Conservation (phyloP, 2,113 vertebrate genomes). For the Sprattus sprattus region DNA sequence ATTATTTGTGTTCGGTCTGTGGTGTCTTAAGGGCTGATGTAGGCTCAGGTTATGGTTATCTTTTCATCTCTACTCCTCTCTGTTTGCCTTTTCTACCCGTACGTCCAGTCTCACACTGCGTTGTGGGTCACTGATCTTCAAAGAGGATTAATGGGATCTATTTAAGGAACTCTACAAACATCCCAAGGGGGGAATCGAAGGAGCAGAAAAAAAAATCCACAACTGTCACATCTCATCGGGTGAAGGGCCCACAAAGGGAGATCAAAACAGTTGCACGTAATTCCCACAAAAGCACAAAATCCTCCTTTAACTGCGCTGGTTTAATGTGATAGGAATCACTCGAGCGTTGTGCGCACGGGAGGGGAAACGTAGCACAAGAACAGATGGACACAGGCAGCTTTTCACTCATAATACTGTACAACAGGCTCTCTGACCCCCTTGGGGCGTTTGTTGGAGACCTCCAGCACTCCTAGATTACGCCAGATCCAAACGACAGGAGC, state of each 20-base stretch:
- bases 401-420: not conserved
- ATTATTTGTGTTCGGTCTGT: not conserved
- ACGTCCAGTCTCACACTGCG: not conserved
- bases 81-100: not conserved
- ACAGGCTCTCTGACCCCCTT: not conserved
- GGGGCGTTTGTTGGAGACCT: not conserved
- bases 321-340: not conserved
- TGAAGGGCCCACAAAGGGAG: not conserved
- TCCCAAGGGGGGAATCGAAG: not conserved
- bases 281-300: conserved; percentile 5
- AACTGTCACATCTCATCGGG: not conserved
- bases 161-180: conserved; percentile 17
- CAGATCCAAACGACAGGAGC: not conserved
- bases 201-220: not conserved
- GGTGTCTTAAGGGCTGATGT: not conserved
- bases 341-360: not conserved
- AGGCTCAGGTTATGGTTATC: not conserved
- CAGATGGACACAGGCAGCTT: conserved; percentile 9
- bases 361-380: not conserved
- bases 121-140: conserved; percentile 14
- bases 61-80: conserved; percentile 6
- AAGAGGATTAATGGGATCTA: conserved; percentile 18
- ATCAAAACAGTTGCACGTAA: conserved; percentile 9
- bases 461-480: not conserved
- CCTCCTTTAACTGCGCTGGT: not conserved